These are phyloP conservation scores for Ellobium chinense DNA, from an alignment of 2,888 invertebrate species.

Conservation along the genomic window DNA sequence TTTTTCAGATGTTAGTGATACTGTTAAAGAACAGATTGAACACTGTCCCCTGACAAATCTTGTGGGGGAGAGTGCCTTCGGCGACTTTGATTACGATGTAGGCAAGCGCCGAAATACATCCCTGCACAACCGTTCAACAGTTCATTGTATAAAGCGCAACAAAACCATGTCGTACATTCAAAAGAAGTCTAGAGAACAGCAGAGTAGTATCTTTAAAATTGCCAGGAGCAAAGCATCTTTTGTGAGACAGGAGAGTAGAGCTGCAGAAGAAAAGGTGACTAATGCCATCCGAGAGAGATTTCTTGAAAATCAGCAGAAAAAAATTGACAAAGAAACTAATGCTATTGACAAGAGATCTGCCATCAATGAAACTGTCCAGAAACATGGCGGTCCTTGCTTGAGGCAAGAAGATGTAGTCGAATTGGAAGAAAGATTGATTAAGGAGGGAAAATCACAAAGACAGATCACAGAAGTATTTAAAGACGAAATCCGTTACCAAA, in stretches of 20 bases:
- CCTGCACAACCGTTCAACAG: not conserved
- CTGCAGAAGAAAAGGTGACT: not conserved
- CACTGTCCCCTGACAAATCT: conserved; percentile 11
- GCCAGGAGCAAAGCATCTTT: not conserved
- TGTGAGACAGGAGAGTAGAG: not conserved
- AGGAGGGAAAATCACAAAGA: not conserved
- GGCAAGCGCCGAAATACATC: not conserved
- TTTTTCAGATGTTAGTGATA: not conserved
- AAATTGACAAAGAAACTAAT: not conserved
- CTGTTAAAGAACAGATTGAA: not conserved
- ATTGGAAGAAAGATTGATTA: not conserved
- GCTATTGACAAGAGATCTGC: not conserved
- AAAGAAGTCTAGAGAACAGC: not conserved
- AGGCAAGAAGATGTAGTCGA: not conserved
- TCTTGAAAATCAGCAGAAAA: not conserved
- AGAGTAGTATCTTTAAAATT: not conserved
- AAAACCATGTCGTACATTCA: not conserved
- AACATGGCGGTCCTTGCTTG: not conserved
- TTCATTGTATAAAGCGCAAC: not conserved
- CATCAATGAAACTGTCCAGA: not conserved
- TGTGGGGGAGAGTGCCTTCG: conserved; percentile 9
- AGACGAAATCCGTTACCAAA: not conserved
- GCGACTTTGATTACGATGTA: conserved; percentile 7
- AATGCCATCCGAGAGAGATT: not conserved
- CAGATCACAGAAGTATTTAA: not conserved